Evolutionary conservation across 2,888 invertebrate species (phyloP), one percentile per base, ranked within the genome.

Genomic region (Helleia helle): DNA sequence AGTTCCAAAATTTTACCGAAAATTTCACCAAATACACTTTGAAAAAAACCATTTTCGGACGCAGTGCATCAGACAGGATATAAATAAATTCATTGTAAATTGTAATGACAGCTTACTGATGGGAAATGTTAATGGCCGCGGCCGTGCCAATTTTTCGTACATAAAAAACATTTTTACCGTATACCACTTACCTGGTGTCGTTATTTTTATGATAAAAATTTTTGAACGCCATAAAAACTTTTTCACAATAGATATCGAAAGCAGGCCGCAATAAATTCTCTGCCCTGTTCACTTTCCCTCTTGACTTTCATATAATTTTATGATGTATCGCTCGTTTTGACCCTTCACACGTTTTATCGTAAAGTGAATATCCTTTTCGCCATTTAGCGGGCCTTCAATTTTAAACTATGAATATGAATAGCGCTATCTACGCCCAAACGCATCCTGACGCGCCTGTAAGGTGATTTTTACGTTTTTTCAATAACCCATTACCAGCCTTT

Each of bases 241-340:
- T 65, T 67, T 69, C 63, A 81, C 80, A 81, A 83, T 77, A 72
- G 73, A 74, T 74, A 76, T 81, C 77, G 72, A 75, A 71, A 72
- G 66, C 83, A 77, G 76, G 68, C 80, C 73, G 73, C 71, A 65
- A 83, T 84, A 84, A 83, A 83, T 83, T 71, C 60, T 44, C 51
- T 55, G 67, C 65, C 69, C 67, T 65, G 68, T 68, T 76, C 80
- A 74, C 74, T 72, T 72, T 67, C 71, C 67, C 77, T 71, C 76
- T 81, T 79, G 84, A 81, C 81, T 83, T 83, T 84, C 73, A 83
- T 81, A 77, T 84, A 81, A 83, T 80, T 81, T 81, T 77, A 80
- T 81, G 83, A 84, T 84, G 71, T 83, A 83, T 81, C 63, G 76
- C 51, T 62, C 72, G 66, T 70, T 74, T 65, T 81, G 83, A 81